A percentile compares a stretch with the other conserved stretches of the same genome.
Conservation (phyloP, 2,113 vertebrate species). For the Sakesphorus luctuosus region DNA sequence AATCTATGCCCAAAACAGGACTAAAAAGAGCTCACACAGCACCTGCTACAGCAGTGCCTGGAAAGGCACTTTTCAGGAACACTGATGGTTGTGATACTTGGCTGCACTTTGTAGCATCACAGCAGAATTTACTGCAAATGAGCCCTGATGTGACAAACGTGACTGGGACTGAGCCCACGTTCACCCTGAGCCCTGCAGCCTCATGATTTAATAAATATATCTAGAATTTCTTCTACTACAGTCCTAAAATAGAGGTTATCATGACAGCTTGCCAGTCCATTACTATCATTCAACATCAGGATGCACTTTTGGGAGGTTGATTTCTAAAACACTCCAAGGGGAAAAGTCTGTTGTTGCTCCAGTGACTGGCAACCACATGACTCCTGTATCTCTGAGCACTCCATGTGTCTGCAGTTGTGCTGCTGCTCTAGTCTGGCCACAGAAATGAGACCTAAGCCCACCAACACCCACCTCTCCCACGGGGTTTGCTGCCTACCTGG, state of each 20-base stretch:
- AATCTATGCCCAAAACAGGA: background rate
- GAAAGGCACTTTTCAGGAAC: background rate
- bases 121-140: background rate
- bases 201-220: background rate
- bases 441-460: background rate
- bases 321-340: background rate
- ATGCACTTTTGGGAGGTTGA: background rate
- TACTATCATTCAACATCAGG: background rate
- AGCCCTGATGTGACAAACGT: background rate
- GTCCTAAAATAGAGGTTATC: background rate
- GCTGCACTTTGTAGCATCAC: background rate
- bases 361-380: too few relatives aligned
- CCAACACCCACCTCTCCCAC: background rate
- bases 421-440: background rate
- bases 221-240: background rate
- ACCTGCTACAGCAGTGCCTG: background rate
- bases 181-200: background rate
- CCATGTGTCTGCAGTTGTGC: fast-evolving
- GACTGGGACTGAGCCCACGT: background rate
- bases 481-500: fast-evolving
- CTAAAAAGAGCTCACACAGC: background rate
- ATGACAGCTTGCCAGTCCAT: background rate
- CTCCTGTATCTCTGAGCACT: background rate
- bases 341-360: background rate
- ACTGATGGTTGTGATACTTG: background rate